Evolutionary conservation across 37 sponge, comb jelly and placozoan species (phyloP), one percentile per base, ranked within the genome.

Genomic region (Cliona cf. orientalis): DNA sequence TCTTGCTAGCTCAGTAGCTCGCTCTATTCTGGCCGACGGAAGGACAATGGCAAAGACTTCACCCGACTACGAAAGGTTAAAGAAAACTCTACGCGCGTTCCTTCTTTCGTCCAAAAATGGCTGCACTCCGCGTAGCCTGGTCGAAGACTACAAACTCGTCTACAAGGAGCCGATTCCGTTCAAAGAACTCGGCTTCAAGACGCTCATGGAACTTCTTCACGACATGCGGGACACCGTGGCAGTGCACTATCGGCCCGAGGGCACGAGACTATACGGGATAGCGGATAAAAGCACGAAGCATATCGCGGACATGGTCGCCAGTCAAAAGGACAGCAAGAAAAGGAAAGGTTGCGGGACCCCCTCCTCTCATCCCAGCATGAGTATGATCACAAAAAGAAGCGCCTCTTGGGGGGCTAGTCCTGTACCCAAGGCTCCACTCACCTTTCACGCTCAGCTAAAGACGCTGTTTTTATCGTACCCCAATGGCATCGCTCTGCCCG

Each of bases 31-130:
- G n/a, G n/a, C n/a, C n/a, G n/a, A n/a, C n/a, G n/a, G n/a, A n/a
- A n/a, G n/a, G n/a, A n/a, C n/a, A n/a, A n/a, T n/a, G n/a, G n/a
- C n/a, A n/a, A n/a, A n/a, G n/a, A n/a, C n/a, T 17, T 49, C 11
- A 49, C 55, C 11, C 55, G 55, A 11, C 17, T 17, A 49, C 55
- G 55, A 17, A 11, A 11, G 17, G 55, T 49, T 21, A 17, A 17
- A 49, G 17, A 49, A 17, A 17, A 49, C 17, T 17, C 17, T 21
- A 17, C 11, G 55, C 55, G 72, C 90, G 2, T 61, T 89, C 0
- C 84, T 89, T 2, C 19, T 84, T 23, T 89, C 90, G 7, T 41
- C 67, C 46, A 84, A 78, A 61, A 45, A 53, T 36, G 90, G 90
- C 31, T 73, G 85, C 66, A 80, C 84, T 0, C 80, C 71, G 40